Conservation (phyloP, 2,113 vertebrate species). For the Australoheros scitulus region DNA sequence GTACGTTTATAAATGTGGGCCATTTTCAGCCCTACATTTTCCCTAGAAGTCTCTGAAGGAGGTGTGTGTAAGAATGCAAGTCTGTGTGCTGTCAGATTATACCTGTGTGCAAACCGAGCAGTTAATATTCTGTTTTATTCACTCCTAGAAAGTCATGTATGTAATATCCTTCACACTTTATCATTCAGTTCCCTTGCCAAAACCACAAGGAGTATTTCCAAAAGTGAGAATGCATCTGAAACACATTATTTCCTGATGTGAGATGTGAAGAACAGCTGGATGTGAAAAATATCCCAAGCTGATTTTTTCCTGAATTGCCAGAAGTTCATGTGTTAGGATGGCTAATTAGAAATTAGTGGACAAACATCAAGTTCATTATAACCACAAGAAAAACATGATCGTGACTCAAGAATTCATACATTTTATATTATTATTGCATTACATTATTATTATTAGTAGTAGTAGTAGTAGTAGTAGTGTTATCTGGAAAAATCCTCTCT, state of each 20-base stretch:
- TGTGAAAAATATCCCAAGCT: background rate
- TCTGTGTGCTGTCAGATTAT: background rate
- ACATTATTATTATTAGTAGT: rapidly evolving
- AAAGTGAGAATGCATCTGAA: background rate
- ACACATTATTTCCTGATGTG: background rate
- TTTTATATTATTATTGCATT: background rate
- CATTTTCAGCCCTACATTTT: background rate
- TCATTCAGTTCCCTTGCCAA: background rate
- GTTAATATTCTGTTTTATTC: background rate
- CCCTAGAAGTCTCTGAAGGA: background rate
- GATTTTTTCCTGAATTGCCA: background rate
- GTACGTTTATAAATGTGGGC: background rate
- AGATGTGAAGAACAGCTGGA: background rate
- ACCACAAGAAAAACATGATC: background rate
- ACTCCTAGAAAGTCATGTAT: background rate
- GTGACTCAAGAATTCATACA: background rate
- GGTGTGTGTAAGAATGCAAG: background rate
- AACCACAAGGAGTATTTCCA: background rate
- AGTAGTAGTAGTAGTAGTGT: too few relatives aligned
- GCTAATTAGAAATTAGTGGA: background rate
- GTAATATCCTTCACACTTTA: background rate
- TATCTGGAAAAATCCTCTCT: too few relatives aligned
- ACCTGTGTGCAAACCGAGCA: background rate
- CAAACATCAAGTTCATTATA: background rate
- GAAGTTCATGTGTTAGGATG: background rate